Evolutionary conservation across 2,113 vertebrate genomes (phyloP), one percentile per base, ranked within the genome.

Genomic region (Plectropomus leopardus): DNA sequence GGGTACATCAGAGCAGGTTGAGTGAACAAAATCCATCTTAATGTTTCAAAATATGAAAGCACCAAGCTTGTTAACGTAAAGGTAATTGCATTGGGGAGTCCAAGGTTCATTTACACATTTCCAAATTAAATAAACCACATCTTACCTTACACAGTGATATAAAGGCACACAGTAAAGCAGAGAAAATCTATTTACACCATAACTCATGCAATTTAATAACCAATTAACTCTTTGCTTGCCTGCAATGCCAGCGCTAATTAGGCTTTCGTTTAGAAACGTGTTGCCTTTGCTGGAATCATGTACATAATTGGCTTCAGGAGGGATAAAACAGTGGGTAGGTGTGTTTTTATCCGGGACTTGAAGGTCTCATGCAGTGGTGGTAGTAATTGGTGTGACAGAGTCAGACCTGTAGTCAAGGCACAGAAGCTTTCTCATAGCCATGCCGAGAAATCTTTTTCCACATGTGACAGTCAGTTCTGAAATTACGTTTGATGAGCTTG

Each of bases 81-180:
- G 28, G 19, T 82, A 81, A 87, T 83, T 78, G 44, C 72, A 28
- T 17, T 21, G 45, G 72, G 64, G 78, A 79, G 47, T 44, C 30
- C 23, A 59, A 48, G 14, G 75, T 84, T 86, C 58, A 83, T 86
- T 88, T 75, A 64, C 61, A 87, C 63, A 57, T 79, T 84, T 86
- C 26, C 13, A 79, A 77, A 90, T 86, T 34, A 75, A 76, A 77
- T 83, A 42, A 80, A 84, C n/a, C 36, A 7, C 50, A 59, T 74
- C 47, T 58, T 65, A 17, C 23, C 34, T 89, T 34, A 76, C 36
- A 64, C 21, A 23, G 48, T 11, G 1, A 4, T 36, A 36, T 21
- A 53, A 44, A 76, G 5, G 32, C 61, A 28, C 23, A 76, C 6
- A 47, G 63, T 28, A 51, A 77, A 69, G n/a, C 24, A 47, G 40